phyloP scores from a whole-genome alignment of 2,888 invertebrate genomes.

The Bombylius major region DNA sequence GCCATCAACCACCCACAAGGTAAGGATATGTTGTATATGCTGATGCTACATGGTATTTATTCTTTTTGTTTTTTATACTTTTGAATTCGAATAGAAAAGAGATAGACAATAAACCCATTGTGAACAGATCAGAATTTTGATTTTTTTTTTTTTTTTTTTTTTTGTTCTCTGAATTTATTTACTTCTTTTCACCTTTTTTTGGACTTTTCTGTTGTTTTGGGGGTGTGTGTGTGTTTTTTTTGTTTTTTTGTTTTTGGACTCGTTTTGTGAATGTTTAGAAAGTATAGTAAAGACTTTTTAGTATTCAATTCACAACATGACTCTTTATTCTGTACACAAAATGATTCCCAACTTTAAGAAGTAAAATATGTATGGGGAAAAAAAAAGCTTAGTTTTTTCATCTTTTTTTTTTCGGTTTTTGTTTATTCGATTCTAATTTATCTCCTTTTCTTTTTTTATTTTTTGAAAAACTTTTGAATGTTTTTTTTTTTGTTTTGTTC shows the following conservation, averaged over 20 bases:
- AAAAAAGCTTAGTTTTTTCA: not conserved
- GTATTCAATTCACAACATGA: slow-evolving; percentile 10
- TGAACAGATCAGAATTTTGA: not conserved
- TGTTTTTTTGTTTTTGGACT: no score
- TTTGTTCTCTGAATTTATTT: no score
- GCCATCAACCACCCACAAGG: no score
- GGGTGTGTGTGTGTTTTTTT: no score
- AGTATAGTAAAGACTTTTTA: not conserved
- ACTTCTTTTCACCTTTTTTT: no score
- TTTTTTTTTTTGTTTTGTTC: not conserved
- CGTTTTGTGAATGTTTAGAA: no score
- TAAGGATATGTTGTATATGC: no score
- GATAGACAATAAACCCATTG: not conserved
- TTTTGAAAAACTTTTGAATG: not conserved
- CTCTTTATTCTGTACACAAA: slow-evolving; percentile 12
- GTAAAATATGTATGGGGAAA: not conserved
- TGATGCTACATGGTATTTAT: no score
- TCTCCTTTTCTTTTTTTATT: not conserved
- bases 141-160: not conserved
- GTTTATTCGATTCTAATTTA: not conserved
- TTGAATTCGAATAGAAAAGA: not conserved
- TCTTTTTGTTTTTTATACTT: no score
- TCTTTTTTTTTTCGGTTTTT: not conserved
- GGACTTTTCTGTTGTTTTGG: no score
- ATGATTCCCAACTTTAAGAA: not conserved